Evolutionary conservation across 2,797 vertebrate genomes (phyloP), one percentile per base, ranked within the genome.

Genomic region (Naso thynnoides): DNA sequence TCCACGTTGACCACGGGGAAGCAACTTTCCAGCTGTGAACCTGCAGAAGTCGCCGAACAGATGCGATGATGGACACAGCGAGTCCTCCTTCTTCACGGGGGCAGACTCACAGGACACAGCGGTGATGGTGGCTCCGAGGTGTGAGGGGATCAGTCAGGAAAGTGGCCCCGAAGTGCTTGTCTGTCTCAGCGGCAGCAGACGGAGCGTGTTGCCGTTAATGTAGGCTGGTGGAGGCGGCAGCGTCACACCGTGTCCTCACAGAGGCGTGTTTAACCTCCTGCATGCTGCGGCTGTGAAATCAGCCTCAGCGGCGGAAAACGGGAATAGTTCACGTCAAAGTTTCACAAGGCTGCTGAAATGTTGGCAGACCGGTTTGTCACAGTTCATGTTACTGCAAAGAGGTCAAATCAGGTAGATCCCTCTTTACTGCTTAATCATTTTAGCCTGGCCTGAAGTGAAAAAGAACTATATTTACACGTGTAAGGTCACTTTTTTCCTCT

Each of bases 201-300:
- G 42, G 62, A 61, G 72, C 55, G 86, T 80, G 78, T 73, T 76
- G 85, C 33, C 86, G 89, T 89, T 92, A n/a, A 86, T 91, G 91
- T 92, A 41, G 39, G 33, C 10, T 36, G 90, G 58, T 11, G 15
- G 50, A 3, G 29, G 72, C 41, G 14, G 74, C 41, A 42, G 70
- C 90, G 92, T 93, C 89, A 92, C 83, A 61, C 88, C 78, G 77
- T 81, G 65, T 57, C 53, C 29, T 53, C 70, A 3, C 45, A 54
- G 83, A 76, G 79, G 83, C 86, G 70, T 24, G 87, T 77, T 89
- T 78, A 85, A 82, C 75, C 68, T 76, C 19, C 39, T 54, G 41
- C 45, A 4, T 63, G 23, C 54, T 33, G 62, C 53, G 5, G 1
- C 23, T 1, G 27, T 0, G 5, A 11, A 33, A 23, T 14, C 44